A percentile compares a stretch with the other conserved stretches of the same genome.
Conservation (phyloP, 2,113 vertebrate genomes). For the Heliornis fulica region DNA sequence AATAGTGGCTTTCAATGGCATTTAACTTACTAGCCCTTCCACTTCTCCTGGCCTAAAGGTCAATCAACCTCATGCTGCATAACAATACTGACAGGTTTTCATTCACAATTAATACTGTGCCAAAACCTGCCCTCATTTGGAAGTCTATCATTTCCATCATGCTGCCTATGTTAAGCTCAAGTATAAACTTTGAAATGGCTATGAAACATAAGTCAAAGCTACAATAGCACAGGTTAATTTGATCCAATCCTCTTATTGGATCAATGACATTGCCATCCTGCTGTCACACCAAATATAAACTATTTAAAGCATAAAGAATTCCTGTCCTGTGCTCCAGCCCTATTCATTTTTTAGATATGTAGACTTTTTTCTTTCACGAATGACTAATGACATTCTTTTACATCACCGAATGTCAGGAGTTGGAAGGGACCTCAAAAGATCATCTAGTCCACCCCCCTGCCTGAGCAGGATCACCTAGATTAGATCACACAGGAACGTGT, state of each 20-base stretch:
- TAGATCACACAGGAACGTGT: too few species aligned
- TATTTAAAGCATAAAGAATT: not conserved
- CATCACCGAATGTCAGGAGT: too few species aligned
- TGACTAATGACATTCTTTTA: not conserved
- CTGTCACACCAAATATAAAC: not conserved
- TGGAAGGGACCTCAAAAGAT: too few species aligned
- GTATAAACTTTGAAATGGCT: not conserved
- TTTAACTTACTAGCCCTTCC: conserved; percentile 6
- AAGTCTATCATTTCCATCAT: not conserved
- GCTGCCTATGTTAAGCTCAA: not conserved
- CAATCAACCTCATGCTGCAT: not conserved
- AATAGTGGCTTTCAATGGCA: not conserved
- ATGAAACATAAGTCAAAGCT: not conserved
- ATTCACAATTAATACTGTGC: not conserved
- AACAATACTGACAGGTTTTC: not conserved
- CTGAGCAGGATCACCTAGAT: too few species aligned
- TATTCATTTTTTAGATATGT: not conserved
- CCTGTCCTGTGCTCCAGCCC: not conserved
- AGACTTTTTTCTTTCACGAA: not conserved
- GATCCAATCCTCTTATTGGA: not conserved
- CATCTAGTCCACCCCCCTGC: too few species aligned
- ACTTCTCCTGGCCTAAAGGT: not conserved
- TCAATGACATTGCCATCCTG: not conserved
- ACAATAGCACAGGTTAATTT: not conserved
- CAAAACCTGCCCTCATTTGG: not conserved